Evolutionary conservation across 2,113 vertebrate genomes (phyloP), one percentile per base, ranked within the genome.

Genomic region (Phylloscopus trochiloides): DNA sequence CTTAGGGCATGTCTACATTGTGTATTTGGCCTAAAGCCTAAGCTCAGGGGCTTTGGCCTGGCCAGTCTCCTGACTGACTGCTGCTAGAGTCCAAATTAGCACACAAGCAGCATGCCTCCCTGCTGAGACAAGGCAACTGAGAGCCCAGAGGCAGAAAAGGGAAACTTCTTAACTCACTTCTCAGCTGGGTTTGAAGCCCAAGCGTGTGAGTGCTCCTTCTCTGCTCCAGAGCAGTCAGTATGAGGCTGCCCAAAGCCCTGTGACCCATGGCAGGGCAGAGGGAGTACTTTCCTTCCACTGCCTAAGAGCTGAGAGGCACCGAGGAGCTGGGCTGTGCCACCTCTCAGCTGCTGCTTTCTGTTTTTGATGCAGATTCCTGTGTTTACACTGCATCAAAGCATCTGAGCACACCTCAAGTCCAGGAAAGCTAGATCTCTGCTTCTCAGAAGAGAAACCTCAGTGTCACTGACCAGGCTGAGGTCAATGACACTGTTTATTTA

Each of bases 401-500:
- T 43, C 61, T 25, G 54, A 58, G 43, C 8, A 3, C 55, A 90
- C 92, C 82, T 94, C 62, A 29, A 43, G 54, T 48, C 82, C 67
- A 77, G 88, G 48, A 84, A 79, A 78, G 78, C 25, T 79, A 57
- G 31, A 79, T 83, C 88, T 73, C 66, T 70, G 42, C 92, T 93
- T 76, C 82, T 86, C 86, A 47, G 38, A 93, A 95, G 55, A 88
- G 82, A 94, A 94, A 86, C 34, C 67, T 79, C 75, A 73, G 75
- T 88, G 88, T 71, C 94, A 83, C 75, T 88, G 88, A 90, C 78
- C 75, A 66, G 67, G 59, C 82, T 70, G 63, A 90, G 92, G 82
- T 67, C 94, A 88, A 73, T 4, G 55, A 76, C 96, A 71, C 67
- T 92, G 12, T 96, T 96, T 92, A 92, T 90, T 92, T 88, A 96